Evolutionary conservation across 2,888 invertebrate genomes (phyloP).

Genomic region (Amphipoea lucens): DNA sequence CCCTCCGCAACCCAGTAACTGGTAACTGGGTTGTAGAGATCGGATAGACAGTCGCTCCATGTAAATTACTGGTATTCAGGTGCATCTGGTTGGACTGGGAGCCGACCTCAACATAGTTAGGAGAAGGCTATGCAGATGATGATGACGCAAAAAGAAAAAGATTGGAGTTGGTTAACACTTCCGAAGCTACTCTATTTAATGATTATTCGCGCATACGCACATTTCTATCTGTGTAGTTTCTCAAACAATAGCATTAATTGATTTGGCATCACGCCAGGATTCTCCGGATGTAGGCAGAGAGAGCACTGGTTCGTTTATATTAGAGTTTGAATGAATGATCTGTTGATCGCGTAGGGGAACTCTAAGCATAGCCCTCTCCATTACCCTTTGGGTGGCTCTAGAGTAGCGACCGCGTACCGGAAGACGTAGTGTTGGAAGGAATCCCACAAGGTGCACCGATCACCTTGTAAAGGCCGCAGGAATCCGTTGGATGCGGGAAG

Average conservation of each 20-base stretch:
- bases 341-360: not conserved
- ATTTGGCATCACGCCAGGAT: conserved; percentile 38
- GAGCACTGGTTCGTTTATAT: conserved; percentile 4
- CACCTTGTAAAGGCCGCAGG: not conserved
- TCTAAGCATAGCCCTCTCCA: no score
- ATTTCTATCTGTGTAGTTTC: conserved; percentile 32
- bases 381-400: not conserved
- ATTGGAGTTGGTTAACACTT: not conserved
- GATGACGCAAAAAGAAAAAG: not conserved
- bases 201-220: conserved; percentile 9
- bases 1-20: no score
- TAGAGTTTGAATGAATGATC: conserved; percentile 17
- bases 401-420: not conserved
- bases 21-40: not conserved
- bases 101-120: no score
- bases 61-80: not conserved
- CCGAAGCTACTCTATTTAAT: conserved; percentile 5
- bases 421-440: not conserved
- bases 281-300: conserved; percentile 25
- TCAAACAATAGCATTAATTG: conserved; percentile 53
- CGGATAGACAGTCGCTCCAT: no score
- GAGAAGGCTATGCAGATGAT: no score
- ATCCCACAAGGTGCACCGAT: not conserved
- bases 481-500: not conserved
- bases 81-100: not conserved